These are phyloP conservation scores for Aphelenchoides bicaudatus DNA, from an alignment of 2,888 invertebrate species.

Conservation along the genomic window DNA sequence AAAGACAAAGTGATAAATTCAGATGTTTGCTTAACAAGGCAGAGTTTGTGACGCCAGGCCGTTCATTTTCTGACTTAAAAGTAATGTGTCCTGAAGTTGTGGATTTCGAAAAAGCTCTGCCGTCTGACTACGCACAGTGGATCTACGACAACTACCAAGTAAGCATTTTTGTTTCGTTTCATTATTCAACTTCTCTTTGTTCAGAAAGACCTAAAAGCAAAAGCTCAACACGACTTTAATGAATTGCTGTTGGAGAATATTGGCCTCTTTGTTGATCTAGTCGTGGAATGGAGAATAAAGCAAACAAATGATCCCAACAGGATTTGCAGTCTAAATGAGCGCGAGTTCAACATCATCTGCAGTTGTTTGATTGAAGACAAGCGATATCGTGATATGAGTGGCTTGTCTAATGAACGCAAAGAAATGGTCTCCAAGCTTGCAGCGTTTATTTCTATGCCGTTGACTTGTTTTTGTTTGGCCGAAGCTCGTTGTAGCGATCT, in stretches of 20 bases:
- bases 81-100: conserved; percentile 31
- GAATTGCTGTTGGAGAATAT: conserved; percentile 45
- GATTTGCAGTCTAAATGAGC: conserved; percentile 21
- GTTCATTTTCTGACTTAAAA: conserved; percentile 30
- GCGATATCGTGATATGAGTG: conserved; percentile 83
- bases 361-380: conserved; percentile 16
- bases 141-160: conserved; percentile 45
- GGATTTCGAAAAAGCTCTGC: conserved; percentile 32
- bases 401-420: conserved; percentile 88
- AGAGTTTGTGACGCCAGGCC: conserved; percentile 34
- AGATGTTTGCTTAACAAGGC: conserved; percentile 23
- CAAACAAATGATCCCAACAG: conserved; percentile 13
- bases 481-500: conserved; percentile 36
- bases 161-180: neutral
- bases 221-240: conserved; percentile 40
- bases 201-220: conserved; percentile 34
- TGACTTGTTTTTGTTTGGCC: conserved; percentile 33
- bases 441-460: conserved; percentile 32
- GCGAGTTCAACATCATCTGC: conserved; percentile 22
- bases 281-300: conserved; percentile 26
- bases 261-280: conserved; percentile 37
- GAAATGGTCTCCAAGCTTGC: conserved; percentile 78
- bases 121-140: conserved; percentile 34
- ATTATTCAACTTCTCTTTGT: conserved; percentile 9
- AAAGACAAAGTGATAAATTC: conserved; percentile 30